Evolutionary conservation across 2,797 vertebrate species (phyloP).

Genomic region (Cuniculus paca): DNA sequence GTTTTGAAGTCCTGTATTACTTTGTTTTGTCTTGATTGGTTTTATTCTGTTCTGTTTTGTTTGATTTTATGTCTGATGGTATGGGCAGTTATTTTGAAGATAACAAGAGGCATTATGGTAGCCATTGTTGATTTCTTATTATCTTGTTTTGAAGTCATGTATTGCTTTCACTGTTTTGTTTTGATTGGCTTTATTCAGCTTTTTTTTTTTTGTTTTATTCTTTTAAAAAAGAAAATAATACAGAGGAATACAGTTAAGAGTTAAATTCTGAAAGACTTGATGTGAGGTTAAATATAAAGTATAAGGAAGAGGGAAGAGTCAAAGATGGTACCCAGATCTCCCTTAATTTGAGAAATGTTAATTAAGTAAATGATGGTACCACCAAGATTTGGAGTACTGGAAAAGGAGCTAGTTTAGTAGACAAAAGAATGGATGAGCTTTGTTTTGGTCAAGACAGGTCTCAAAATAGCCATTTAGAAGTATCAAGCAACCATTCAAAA

Average conservation of each 20-base stretch:
- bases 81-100: no score
- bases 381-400: background rate
- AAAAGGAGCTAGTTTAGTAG: background rate
- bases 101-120: no score
- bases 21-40: no score
- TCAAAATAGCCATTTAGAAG: background rate
- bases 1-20: no score
- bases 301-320: background rate
- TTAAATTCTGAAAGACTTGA: background rate
- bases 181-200: no score
- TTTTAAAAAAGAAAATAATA: background rate
- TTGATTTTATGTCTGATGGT: no score
- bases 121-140: no score
- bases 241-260: background rate
- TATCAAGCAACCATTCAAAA: conserved; percentile 32
- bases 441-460: background rate
- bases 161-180: no score
- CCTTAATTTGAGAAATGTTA: conserved; percentile 9
- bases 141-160: no score
- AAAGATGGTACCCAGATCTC: background rate
- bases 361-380: background rate
- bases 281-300: background rate
- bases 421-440: background rate
- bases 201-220: no score
- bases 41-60: no score